A percentile compares a stretch with the other conserved stretches of the same genome.
phyloP scores from a whole-genome alignment of 2,113 vertebrate species.

The Lutjanus erythropterus region DNA sequence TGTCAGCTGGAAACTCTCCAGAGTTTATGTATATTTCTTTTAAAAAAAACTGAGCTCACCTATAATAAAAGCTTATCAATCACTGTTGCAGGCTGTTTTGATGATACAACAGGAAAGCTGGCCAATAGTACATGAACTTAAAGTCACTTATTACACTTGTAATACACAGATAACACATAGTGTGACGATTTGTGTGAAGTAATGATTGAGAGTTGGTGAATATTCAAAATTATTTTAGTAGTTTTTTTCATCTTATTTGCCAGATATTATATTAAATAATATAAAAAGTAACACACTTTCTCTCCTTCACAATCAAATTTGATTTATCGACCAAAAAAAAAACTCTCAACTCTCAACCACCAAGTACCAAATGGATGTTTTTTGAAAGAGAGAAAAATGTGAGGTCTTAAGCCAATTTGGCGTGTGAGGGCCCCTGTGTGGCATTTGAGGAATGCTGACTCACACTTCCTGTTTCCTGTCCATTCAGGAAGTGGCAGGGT shows the following conservation, averaged over 20 bases:
- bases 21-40: slow-evolving; percentile 1
- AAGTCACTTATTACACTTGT: background rate
- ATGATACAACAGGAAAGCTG: slow-evolving; percentile 46
- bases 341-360: background rate
- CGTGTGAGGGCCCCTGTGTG: slow-evolving; percentile 13
- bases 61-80: background rate
- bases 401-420: background rate
- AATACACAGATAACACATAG: background rate
- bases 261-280: background rate
- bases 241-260: background rate
- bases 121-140: slow-evolving; percentile 24
- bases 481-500: slow-evolving; percentile 77
- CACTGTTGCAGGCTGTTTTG: slow-evolving; percentile 17
- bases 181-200: background rate
- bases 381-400: background rate
- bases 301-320: background rate
- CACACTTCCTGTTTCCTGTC: slow-evolving; percentile 84
- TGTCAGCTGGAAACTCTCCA: slow-evolving; percentile 5
- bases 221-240: background rate
- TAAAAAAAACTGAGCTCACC: background rate
- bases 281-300: background rate
- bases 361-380: background rate
- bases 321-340: background rate
- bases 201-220: background rate
- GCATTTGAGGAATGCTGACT: slow-evolving; percentile 80